Base-by-base conservation (phyloP, 2,797 vertebrate genomes). In the Sitta carolinensis region DNA sequence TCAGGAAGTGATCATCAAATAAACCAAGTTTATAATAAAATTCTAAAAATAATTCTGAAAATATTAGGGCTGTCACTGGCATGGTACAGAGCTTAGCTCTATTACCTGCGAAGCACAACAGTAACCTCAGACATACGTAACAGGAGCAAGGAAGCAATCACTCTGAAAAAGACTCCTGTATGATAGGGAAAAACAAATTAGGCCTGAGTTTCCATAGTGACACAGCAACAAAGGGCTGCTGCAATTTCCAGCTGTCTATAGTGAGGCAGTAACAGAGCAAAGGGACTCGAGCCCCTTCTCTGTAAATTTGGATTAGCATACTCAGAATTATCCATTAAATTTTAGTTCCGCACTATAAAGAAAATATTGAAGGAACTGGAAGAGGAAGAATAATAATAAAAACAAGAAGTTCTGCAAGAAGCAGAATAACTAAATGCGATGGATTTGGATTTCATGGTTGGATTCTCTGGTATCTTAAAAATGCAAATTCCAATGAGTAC, bases 131-230 rank as follows among this genome's bases (percentile, higher is more conserved):
- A 83, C 69, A 68, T 13, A 89, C 3, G 2, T 77, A 92, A 77
- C 54, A 68, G 58, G n/a, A 92, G 78, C 84, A 94, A 93, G 87
- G 92, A 95, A 95, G 89, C 75, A 95, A 91, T 92, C 90, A 93
- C 55, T 95, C 86, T 87, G 89, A 87, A 89, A 89, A 78, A 87
- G 87, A 84, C 78, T 87, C 87, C 68, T 38, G 54, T 80, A 77
- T 45, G 82, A 92, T 58, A 78, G 62, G 13, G 32, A 91, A 95
- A 89, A 96, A 93, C 90, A 95, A 91, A 97, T 94, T 84, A 94
- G 94, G 78, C 73, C 83, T 26, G 89, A 75, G 95, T 95, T 95
- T 96, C 95, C 95, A 97, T 93, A 96, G 94, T 55, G 84, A 96
- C 75, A 66, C 23, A 92, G 84, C 87, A 93, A 94, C 84, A 95